Conservation (phyloP, 1,140 invertebrate species). For the Nylanderia fulva region DNA sequence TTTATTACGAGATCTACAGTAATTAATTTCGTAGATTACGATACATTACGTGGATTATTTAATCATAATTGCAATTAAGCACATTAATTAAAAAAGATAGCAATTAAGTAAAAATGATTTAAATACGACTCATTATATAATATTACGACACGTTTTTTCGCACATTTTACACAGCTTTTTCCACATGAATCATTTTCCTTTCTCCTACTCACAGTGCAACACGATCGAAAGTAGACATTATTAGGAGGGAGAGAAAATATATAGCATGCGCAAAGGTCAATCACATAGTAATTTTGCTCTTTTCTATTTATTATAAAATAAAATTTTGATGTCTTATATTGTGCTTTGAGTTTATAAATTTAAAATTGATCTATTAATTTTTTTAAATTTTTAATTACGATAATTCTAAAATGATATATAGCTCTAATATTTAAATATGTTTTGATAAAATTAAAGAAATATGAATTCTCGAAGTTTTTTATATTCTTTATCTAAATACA, state of each 20-base stretch:
- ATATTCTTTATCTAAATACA: too few relatives aligned
- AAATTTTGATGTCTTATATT: neutral
- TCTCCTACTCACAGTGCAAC: neutral
- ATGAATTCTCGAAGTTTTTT: too few relatives aligned
- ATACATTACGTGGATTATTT: neutral
- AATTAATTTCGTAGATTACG: slow-evolving; percentile 7
- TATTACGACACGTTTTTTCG: slow-evolving; percentile 18
- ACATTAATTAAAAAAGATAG: neutral
- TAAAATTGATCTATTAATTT: neutral
- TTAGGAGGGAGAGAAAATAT: neutral
- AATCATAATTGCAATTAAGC: neutral
- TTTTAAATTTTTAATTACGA: neutral
- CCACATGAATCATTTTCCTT: slow-evolving; percentile 30
- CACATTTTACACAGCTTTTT: neutral
- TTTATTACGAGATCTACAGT: neutral
- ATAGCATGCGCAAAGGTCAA: slow-evolving; percentile 5
- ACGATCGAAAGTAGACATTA: slow-evolving; percentile 34
- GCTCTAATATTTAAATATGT: neutral
- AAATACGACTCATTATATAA: neutral
- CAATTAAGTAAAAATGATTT: neutral
- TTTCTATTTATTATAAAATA: neutral
- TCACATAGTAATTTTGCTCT: neutral
- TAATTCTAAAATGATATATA: too few relatives aligned
- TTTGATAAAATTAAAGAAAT: neutral
- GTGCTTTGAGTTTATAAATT: neutral